Evolutionary conservation across 2,888 invertebrate genomes (phyloP), one percentile per base, ranked within the genome.

Genomic region (Operophtera brumata): DNA sequence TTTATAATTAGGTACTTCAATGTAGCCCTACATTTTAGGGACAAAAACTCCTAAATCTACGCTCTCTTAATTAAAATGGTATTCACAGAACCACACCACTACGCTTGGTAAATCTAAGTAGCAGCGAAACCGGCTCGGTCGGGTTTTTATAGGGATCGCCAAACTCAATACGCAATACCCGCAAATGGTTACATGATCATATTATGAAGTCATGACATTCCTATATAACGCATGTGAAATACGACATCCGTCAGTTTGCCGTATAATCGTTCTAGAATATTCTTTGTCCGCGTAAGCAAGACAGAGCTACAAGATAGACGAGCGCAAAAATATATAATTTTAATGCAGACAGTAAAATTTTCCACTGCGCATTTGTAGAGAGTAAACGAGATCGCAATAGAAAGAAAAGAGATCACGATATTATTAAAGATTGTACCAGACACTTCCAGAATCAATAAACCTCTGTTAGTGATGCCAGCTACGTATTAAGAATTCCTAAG

Each of bases 21-120:
- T 46, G 51, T 54, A 51, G 66, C 66, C 20, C 71, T 78, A 74
- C 70, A 76, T 77, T 78, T 67, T 70, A 44, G 61, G 55, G 53
- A 65, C 64, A 59, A 66, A 8, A 43, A 53, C 39, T 59, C 37
- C 49, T 61, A 53, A 36, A 36, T 32, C 43, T 32, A 56, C 46
- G 36, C 53, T 42, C 14, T 46, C 30, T 41, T 54, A 53, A 32
- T 54, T 54, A 60, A 64, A 40, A 53, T 51, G 34, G 41, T 53
- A 53, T 53, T 47, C 54, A 67, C 57, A 63, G 66, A 75, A 77
- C 80, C 79, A 77, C 71, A 68, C 75, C 66, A 77, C 77, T 75
- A 71, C 69, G 71, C 70, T 75, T 65, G 61, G 64, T 69, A 77
- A 74, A 71, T 73, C 75, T 73, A 77, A 81, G 72, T 73, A n/a